These are phyloP conservation scores for Coryphaenoides rupestris DNA, from an alignment of 2,113 vertebrate genomes.

Conservation along the genomic window DNA sequence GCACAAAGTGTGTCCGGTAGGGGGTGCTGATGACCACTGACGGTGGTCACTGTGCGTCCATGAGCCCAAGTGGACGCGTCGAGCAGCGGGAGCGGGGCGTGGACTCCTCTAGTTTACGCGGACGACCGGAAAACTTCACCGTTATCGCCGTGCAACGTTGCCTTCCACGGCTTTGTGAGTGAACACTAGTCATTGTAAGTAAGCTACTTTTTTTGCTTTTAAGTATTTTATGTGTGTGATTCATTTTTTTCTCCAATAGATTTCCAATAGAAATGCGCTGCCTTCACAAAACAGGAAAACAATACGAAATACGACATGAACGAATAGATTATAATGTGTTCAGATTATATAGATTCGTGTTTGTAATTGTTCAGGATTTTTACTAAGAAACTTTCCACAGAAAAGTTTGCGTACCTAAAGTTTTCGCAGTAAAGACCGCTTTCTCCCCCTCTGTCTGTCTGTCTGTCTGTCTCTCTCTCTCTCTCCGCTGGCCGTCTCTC, in stretches of 20 bases:
- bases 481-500: too few species aligned
- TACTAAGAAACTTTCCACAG: too few species aligned
- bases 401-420: too few species aligned
- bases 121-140: conserved; percentile 3
- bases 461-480: too few species aligned
- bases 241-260: not conserved
- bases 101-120: conserved; percentile 36
- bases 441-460: too few species aligned
- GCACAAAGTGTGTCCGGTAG: conserved; percentile 26
- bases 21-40: not conserved
- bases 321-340: too few species aligned
- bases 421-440: too few species aligned
- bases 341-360: not conserved
- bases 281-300: too few species aligned
- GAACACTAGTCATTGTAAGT: conserved; percentile 1
- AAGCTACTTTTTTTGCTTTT: not conserved
- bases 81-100: conserved; percentile 54
- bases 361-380: not conserved
- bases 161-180: not conserved
- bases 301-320: too few species aligned
- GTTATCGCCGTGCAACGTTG: not conserved
- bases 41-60: conserved; percentile 14
- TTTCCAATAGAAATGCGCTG: not conserved
- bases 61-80: conserved; percentile 31
- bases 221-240: not conserved